A percentile compares a stretch with the other conserved stretches of the same genome.
phyloP scores from a whole-genome alignment of 30 jellyfish, hydroid and myxozoan genomes.

The Turritopsis rubra region DNA sequence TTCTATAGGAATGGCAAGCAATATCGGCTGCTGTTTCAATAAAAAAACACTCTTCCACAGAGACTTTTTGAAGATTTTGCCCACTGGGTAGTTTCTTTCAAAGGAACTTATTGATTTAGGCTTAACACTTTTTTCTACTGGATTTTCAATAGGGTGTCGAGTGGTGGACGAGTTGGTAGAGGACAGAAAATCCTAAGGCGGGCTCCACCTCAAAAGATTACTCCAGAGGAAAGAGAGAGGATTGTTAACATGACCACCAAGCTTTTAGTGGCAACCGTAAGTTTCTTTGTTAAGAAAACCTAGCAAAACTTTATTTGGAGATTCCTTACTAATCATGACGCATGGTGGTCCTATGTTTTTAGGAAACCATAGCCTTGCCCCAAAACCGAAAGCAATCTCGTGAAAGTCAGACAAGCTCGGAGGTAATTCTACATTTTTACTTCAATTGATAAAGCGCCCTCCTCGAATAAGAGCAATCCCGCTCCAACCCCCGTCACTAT shows the following conservation, averaged over 20 bases:
- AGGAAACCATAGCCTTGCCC: slow-evolving; percentile 96
- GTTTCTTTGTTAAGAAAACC: slow-evolving; percentile 1
- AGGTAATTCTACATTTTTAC: slow-evolving; percentile 24
- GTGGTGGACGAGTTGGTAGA: slow-evolving; percentile 65
- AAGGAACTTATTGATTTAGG: background rate
- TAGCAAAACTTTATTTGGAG: background rate
- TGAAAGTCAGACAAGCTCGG: slow-evolving; percentile 56
- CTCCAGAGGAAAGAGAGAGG: slow-evolving; percentile 63
- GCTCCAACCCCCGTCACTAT: no score
- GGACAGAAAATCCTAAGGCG: slow-evolving; percentile 53
- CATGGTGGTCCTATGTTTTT: background rate
- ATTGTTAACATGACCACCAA: slow-evolving; percentile 83
- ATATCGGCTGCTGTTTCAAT: no score
- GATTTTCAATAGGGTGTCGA: slow-evolving; percentile 33
- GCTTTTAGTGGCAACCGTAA: slow-evolving; percentile 89
- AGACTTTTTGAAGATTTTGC: no score
- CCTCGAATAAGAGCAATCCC: no score
- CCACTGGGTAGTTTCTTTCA: background rate
- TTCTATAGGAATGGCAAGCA: no score
- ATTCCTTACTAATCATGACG: background rate
- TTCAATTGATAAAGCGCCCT: no score
- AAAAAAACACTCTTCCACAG: no score
- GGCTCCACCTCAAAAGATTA: slow-evolving; percentile 72
- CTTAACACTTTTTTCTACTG: no score
- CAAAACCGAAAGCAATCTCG: slow-evolving; percentile 40